Conservation (phyloP, 2,888 invertebrate genomes). For the Poecilobothrus nobilitatus region DNA sequence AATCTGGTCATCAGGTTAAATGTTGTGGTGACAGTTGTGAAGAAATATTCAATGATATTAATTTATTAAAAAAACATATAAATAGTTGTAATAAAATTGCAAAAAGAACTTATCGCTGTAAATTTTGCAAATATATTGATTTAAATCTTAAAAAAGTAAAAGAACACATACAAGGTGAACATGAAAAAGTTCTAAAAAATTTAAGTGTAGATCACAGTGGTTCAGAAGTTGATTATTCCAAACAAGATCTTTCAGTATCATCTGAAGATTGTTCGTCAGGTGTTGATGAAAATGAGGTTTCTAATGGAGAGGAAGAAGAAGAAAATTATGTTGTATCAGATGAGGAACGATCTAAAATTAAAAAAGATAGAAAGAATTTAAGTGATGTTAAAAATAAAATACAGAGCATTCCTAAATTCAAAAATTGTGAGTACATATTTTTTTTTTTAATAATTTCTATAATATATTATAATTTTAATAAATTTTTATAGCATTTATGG, state of each 20-base stretch:
- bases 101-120: constrained; percentile 31
- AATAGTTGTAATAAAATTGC: constrained; percentile 30
- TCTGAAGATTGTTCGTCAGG: constrained; percentile 20
- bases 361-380: constrained; percentile 17
- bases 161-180: constrained; percentile 23
- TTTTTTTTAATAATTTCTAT: background rate
- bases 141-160: constrained; percentile 21
- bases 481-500: constrained; percentile 20
- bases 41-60: constrained; percentile 29
- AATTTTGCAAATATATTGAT: constrained; percentile 24
- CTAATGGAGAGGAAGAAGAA: constrained; percentile 25
- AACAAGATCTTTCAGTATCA: constrained; percentile 18
- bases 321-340: constrained; percentile 19
- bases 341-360: constrained; percentile 25
- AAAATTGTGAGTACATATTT: background rate
- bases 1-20: constrained; percentile 27
- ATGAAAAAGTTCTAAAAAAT: constrained; percentile 21
- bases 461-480: background rate
- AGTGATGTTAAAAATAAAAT: background rate
- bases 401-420: background rate
- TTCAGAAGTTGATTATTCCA: constrained; percentile 23
- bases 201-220: constrained; percentile 30
- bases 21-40: constrained; percentile 37
- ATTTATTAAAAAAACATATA: constrained; percentile 33
- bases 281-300: constrained; percentile 18